Percentiles rank a stretch among this genome's conserved stretches.
Conservation (phyloP, 2,797 vertebrate species). For the Pipistrellus nathusii region DNA sequence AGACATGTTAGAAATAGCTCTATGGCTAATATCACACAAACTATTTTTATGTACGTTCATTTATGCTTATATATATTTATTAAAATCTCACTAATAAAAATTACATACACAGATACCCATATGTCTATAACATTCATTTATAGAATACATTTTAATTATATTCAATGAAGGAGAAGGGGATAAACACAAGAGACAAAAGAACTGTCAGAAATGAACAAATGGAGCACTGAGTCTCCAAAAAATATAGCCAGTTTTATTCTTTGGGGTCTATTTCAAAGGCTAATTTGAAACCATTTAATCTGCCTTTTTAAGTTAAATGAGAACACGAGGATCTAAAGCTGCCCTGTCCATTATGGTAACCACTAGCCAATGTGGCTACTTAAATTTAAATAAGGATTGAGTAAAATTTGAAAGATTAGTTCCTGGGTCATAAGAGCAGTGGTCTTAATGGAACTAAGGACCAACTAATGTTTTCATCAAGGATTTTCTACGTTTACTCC, state of each 20-base stretch:
- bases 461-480: neutral
- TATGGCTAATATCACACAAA: neutral
- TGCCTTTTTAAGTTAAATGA: constrained; percentile 48
- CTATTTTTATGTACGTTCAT: neutral
- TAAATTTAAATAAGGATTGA: constrained; percentile 45
- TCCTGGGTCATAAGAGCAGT: neutral
- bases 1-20: neutral
- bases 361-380: constrained; percentile 28
- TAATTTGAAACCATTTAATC: constrained; percentile 51
- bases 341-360: neutral
- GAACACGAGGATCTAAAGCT: neutral
- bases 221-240: neutral
- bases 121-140: neutral
- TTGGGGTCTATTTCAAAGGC: neutral
- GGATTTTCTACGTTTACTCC: neutral
- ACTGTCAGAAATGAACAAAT: neutral
- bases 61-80: neutral
- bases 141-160: neutral
- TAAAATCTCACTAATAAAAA: neutral
- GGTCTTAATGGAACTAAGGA: neutral
- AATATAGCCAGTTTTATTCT: neutral
- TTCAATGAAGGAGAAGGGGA: neutral
- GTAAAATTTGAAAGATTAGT: neutral
- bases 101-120: neutral
- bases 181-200: neutral